phyloP scores from a whole-genome alignment of 2,888 invertebrate species.

The Drosophila birchii region DNA sequence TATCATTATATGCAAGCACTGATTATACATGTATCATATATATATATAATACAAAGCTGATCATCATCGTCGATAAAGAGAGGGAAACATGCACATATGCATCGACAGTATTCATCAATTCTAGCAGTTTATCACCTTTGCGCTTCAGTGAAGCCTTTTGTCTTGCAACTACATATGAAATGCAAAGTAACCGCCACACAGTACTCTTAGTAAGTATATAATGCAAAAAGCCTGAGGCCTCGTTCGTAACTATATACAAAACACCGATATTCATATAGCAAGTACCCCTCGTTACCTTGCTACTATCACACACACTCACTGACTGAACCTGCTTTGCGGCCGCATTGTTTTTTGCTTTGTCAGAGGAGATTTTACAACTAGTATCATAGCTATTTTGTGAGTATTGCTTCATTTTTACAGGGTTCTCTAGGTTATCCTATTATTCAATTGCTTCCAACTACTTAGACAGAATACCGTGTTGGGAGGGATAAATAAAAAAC shows the following conservation, averaged over 20 bases:
- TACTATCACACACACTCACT: constrained; percentile 75
- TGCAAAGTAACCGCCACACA: constrained; percentile 59
- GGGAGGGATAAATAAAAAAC: constrained; percentile 16
- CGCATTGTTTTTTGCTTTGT: constrained; percentile 43
- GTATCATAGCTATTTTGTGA: constrained; percentile 84
- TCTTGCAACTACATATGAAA: constrained; percentile 61
- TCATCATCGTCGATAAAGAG: constrained; percentile 33
- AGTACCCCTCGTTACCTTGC: constrained; percentile 67
- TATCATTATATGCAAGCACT: constrained; percentile 23
- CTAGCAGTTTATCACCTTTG: constrained; percentile 73
- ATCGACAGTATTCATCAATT: constrained; percentile 22
- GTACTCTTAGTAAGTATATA: constrained; percentile 44
- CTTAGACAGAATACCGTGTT: constrained; percentile 20
- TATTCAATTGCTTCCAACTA: constrained; percentile 52
- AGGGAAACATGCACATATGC: constrained; percentile 13
- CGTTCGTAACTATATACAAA: constrained; percentile 27
- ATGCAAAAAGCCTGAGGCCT: constrained; percentile 28
- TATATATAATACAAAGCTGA: constrained; percentile 60
- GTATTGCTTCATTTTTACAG: constrained; percentile 82
- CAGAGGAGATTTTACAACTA: constrained; percentile 71
- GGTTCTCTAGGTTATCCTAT: constrained; percentile 56
- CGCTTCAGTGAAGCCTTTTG: constrained; percentile 76
- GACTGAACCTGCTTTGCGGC: constrained; percentile 45
- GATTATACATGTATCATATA: constrained; percentile 2
- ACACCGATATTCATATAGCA: constrained; percentile 46